Conservation (phyloP, 2,888 invertebrate species). For the Ophion obscuratus region DNA sequence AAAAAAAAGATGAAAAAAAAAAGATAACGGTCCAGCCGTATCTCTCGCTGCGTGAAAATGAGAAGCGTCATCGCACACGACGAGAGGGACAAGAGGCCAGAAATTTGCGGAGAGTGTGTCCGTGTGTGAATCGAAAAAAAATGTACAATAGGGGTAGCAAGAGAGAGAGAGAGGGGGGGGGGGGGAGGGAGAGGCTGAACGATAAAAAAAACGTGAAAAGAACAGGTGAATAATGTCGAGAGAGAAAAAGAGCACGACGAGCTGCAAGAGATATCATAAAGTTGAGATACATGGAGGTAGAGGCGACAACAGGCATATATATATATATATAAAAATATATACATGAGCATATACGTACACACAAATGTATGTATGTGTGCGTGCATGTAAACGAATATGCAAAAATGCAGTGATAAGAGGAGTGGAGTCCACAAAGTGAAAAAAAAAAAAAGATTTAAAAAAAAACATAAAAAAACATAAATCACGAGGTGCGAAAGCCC, state of each 20-base stretch:
- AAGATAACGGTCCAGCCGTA: conserved; percentile 29
- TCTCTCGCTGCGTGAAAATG: conserved; percentile 48
- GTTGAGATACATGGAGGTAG: conserved; percentile 61
- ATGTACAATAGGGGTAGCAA: neutral
- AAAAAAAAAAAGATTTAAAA: conserved; percentile 31
- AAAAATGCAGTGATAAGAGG: conserved; percentile 37
- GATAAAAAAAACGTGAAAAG: neutral
- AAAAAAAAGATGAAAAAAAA: conserved; percentile 3
- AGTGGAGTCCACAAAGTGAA: conserved; percentile 31
- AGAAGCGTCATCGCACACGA: conserved; percentile 17
- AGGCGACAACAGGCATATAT: conserved; percentile 37
- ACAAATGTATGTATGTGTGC: neutral
- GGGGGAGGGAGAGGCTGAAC: conserved; percentile 44
- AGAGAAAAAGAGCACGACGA: neutral
- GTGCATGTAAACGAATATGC: neutral
- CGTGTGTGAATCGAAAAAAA: neutral
- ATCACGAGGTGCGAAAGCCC: conserved; percentile 64
- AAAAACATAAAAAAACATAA: conserved; percentile 60
- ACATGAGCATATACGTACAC: neutral
- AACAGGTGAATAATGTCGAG: neutral
- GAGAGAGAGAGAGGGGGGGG: conserved; percentile 1
- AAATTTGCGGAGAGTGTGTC: conserved; percentile 2
- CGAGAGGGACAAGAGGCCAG: neutral
- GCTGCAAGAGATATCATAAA: conserved; percentile 50
- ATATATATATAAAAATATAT: conserved; percentile 23